Percentiles rank a stretch among this genome's conserved stretches.
Conservation (phyloP, 2,113 vertebrate genomes). For the Zosterops japonicus region DNA sequence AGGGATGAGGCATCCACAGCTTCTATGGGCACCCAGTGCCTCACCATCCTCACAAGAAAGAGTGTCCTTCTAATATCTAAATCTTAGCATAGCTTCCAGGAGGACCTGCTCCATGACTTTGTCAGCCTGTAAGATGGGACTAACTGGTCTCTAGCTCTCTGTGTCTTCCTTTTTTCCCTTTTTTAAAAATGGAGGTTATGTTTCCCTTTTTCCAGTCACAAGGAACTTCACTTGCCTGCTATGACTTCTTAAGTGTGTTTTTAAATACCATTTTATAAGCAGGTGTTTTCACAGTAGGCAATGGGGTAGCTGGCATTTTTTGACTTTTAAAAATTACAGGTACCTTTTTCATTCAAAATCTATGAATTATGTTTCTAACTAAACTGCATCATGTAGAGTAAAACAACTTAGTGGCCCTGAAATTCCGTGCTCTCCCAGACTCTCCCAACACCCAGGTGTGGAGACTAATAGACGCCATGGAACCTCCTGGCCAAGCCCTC, state of each 20-base stretch:
- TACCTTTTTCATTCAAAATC: background rate
- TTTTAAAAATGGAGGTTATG: background rate
- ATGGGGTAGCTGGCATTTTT: background rate
- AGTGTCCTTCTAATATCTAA: background rate
- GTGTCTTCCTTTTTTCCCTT: fast-evolving
- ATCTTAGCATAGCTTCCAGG: background rate
- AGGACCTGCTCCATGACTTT: background rate
- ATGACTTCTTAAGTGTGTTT: background rate
- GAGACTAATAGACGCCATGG: background rate
- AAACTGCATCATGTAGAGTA: background rate
- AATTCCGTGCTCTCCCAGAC: fast-evolving
- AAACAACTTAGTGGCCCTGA: background rate
- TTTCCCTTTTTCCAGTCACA: background rate
- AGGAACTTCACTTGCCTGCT: background rate
- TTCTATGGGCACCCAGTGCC: background rate
- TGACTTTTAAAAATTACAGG: background rate
- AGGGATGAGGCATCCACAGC: background rate
- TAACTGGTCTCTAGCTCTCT: fast-evolving
- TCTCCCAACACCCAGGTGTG: fast-evolving
- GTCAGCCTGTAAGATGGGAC: background rate
- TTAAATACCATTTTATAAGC: background rate
- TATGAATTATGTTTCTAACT: background rate
- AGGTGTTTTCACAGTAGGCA: background rate
- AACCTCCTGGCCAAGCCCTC: background rate
- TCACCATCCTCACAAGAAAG: background rate